Percentiles rank a stretch among this genome's conserved stretches.
These are phyloP conservation scores for Akabosia matsudoensis DNA, from an alignment of 1,140 invertebrate genomes.

Conservation along the genomic window DNA sequence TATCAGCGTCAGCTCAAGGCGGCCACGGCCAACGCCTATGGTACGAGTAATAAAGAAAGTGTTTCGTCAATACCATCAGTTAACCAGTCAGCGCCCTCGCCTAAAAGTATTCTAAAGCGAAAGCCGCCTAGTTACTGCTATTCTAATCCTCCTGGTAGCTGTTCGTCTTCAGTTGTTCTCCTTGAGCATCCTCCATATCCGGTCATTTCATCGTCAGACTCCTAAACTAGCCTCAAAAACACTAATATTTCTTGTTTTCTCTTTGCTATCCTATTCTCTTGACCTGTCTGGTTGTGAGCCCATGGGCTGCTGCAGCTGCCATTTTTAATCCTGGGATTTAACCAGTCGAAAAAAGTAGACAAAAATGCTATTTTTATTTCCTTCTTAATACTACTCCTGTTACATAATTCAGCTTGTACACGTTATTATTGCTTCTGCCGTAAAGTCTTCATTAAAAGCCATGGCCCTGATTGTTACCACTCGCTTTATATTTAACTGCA, in stretches of 20 bases:
- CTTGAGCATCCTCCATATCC: not conserved
- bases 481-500: too few relatives aligned
- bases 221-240: not conserved
- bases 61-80: not conserved
- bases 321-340: too few relatives aligned
- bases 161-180: slow-evolving; percentile 2
- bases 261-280: not conserved
- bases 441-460: too few relatives aligned
- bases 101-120: not conserved
- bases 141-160: not conserved
- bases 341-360: too few relatives aligned
- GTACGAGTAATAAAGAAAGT: slow-evolving; percentile 56
- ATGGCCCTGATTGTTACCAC: too few relatives aligned
- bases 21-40: slow-evolving; percentile 86
- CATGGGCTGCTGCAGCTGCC: too few relatives aligned
- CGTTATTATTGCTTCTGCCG: too few relatives aligned
- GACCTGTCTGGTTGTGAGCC: not conserved
- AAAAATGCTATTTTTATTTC: too few relatives aligned
- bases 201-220: not conserved
- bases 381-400: too few relatives aligned
- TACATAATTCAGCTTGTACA: too few relatives aligned
- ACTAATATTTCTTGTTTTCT: not conserved
- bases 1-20: slow-evolving; percentile 86
- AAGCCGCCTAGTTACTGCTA: not conserved
- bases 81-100: not conserved